phyloP scores from a whole-genome alignment of 1,140 invertebrate species.

The Pseudomyrmex flavicornis region DNA sequence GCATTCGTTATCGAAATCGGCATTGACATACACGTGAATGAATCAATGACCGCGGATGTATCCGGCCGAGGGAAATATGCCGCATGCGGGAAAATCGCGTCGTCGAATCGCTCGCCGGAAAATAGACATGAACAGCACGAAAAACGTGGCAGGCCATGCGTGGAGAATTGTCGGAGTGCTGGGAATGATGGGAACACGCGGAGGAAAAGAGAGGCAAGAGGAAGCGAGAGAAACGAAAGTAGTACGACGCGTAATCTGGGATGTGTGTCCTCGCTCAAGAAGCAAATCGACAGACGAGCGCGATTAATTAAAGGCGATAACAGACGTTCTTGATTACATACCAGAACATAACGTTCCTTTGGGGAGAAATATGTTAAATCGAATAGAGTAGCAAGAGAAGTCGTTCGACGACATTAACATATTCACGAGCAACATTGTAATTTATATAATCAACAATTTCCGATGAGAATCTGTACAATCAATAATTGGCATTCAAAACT shows the following conservation, averaged over 20 bases:
- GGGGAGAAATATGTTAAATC: conserved; percentile 22
- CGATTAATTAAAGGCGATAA: conserved; percentile 66
- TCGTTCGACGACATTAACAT: background rate
- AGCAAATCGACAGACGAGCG: conserved; percentile 55
- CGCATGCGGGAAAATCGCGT: conserved; percentile 65
- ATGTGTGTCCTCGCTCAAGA: conserved; percentile 54
- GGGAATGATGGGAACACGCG: conserved; percentile 45
- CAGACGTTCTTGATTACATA: conserved; percentile 58
- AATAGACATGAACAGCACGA: conserved; percentile 75
- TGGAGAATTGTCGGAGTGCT: conserved; percentile 75
- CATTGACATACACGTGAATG: background rate
- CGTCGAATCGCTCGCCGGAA: conserved; percentile 72
- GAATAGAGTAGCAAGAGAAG: conserved; percentile 5
- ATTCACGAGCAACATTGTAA: no score
- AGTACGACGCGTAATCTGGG: conserved; percentile 47
- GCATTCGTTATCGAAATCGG: background rate
- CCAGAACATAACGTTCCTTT: conserved; percentile 33
- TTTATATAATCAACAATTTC: no score
- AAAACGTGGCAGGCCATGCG: conserved; percentile 74
- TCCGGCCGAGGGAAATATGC: conserved; percentile 54
- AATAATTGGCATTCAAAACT: background rate
- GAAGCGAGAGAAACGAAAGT: conserved; percentile 57
- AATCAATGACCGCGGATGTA: conserved; percentile 43
- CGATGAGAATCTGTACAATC: no score
- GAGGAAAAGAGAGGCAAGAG: conserved; percentile 28